A percentile compares a stretch with the other conserved stretches of the same genome.
These are phyloP conservation scores for Phalacrocorax carbo DNA, from an alignment of 2,113 vertebrate species.

Conservation along the genomic window DNA sequence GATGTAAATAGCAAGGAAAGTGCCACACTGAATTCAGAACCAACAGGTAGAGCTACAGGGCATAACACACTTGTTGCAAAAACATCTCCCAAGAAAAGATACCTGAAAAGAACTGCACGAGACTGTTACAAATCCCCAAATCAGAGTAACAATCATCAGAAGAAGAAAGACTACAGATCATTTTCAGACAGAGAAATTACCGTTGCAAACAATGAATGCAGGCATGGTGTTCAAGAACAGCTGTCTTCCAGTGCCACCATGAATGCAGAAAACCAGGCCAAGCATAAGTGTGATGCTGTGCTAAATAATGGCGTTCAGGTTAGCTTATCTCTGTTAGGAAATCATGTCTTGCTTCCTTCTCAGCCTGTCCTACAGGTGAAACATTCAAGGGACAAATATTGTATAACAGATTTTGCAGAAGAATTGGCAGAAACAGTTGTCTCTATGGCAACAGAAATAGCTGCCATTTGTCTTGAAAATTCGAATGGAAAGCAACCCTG, in stretches of 20 bases:
- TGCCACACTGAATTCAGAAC: slow-evolving; percentile 1
- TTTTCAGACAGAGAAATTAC: slow-evolving; percentile 46
- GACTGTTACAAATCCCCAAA: slow-evolving; percentile 43
- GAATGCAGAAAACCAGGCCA: slow-evolving; percentile 53
- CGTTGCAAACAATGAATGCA: neutral
- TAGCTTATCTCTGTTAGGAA: slow-evolving; percentile 72
- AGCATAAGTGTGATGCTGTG: neutral
- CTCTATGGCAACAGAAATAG: slow-evolving; percentile 98
- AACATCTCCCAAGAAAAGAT: slow-evolving; percentile 56
- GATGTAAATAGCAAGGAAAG: neutral
- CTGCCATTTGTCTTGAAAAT: slow-evolving; percentile 96
- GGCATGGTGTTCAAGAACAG: slow-evolving; percentile 48
- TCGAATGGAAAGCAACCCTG: slow-evolving; percentile 94
- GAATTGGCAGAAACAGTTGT: slow-evolving; percentile 94
- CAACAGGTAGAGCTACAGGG: neutral
- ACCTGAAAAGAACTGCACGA: slow-evolving; percentile 34
- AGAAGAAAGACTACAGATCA: slow-evolving; percentile 27
- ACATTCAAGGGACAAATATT: slow-evolving; percentile 78
- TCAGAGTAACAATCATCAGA: neutral
- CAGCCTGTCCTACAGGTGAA: slow-evolving; percentile 70
- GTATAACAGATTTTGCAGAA: slow-evolving; percentile 90
- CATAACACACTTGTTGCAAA: neutral
- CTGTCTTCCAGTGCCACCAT: neutral
- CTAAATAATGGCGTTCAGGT: slow-evolving; percentile 67
- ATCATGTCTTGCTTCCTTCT: slow-evolving; percentile 72